Evolutionary conservation across 2,113 vertebrate genomes (phyloP), one percentile per base, ranked within the genome.

Genomic region (Microcebus lehilahytsara): DNA sequence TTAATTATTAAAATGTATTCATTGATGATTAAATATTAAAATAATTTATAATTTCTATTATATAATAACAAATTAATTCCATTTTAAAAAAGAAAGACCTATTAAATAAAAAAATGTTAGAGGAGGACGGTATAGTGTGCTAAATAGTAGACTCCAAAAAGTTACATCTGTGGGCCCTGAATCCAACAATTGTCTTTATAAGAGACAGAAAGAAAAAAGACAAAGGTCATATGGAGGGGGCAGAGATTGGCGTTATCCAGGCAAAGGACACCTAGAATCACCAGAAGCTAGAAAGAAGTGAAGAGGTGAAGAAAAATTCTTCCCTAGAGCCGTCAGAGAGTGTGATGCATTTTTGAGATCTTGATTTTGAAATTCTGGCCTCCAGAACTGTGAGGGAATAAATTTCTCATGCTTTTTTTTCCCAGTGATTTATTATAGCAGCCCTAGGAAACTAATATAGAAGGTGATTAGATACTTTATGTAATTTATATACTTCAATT

Each of bases 81-180:
- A 25, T 71, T 56, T 74, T 72, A 42, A 95, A n/a, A 9, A 32
- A 5, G 34, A 66, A 16, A 9, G 0, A 49, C 19, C 22, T 95
- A 9, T 62, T 92, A 84, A 77, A 69, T 77, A 40, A 90, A 89
- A 89, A 30, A 71, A 32, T 77, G 13, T 71, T 81, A 77, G 22
- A 53, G 22, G 42, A 92, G 30, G 32, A 92, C 84, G 0, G 9
- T 56, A 3, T 64, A 89, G 3, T 25, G 2, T 84, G 27, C 34
- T 67, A 30, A 91, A 58, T 74, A 19, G 9, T 81, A 13, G 80
- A 32, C n/a, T 96, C 23, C 5, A 46, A 69, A 67, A 67, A 67
- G 62, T 27, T 10, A 64, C 30, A 30, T 13, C 62, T 4, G 17
- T 69, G 32, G 11, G 51, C 1, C 51, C 34, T n/a, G 25, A 46